A percentile compares a stretch with the other conserved stretches of the same genome.
Evolutionary conservation across 1,140 invertebrate species (phyloP).

Genomic region (Tetraneura akinire): DNA sequence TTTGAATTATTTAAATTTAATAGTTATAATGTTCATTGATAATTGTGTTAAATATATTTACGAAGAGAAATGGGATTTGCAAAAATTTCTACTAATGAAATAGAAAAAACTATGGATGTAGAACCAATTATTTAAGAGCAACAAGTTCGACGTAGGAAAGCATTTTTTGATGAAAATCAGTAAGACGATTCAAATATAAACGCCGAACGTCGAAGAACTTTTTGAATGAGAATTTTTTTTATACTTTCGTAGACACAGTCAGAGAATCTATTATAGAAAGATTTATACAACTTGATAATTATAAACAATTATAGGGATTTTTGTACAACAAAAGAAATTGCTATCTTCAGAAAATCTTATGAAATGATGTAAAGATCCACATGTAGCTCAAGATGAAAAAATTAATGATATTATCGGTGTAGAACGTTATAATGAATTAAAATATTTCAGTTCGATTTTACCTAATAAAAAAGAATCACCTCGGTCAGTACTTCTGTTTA

Average conservation of each 20-base stretch:
- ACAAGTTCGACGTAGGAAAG: conserved; percentile 13
- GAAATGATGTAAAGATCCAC: conserved; percentile 18
- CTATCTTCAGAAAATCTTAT: conserved; percentile 25
- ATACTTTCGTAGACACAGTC: conserved; percentile 30
- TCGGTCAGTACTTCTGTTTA: conserved; percentile 15
- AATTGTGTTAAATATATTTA: conserved; percentile 28
- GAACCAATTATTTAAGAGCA: not conserved
- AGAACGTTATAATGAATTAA: conserved; percentile 21
- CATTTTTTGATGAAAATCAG: conserved; percentile 1
- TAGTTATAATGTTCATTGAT: not conserved
- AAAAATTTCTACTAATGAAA: conserved; percentile 10
- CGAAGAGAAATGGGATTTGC: conserved; percentile 10
- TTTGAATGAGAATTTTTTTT: conserved; percentile 36
- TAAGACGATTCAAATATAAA: not conserved
- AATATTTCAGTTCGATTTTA: conserved; percentile 3
- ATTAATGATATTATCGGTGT: not conserved
- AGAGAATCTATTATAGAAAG: conserved; percentile 22
- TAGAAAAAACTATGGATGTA: conserved; percentile 12
- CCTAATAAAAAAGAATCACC: conserved; percentile 27
- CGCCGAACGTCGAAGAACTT: conserved; percentile 5
- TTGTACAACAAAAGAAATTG: conserved; percentile 31
- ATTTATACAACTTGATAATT: conserved; percentile 22
- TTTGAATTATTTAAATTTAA: too few relatives aligned
- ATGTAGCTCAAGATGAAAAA: not conserved
- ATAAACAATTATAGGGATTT: conserved; percentile 26